Evolutionary conservation across 92 coral and sea anemone species (phyloP), one percentile per base, ranked within the genome.

Genomic region (Epizoanthus stellaris): DNA sequence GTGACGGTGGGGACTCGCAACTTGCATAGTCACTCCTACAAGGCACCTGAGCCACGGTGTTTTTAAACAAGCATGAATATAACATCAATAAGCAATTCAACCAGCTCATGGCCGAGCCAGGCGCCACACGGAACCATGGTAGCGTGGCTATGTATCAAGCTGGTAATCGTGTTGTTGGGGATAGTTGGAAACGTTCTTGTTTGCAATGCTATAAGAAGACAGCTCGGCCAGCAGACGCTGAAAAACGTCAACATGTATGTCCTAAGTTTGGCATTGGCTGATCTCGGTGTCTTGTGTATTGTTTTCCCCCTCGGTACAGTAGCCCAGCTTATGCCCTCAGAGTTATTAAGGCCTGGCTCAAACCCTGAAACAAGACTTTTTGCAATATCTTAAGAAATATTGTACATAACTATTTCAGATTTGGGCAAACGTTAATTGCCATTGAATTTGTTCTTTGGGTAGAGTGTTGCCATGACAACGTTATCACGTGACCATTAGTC

Each of bases 251-350:
- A 79, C 61, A 40, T 62, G 11, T 45, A 62, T 73, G 45, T 84
- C 23, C 57, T 66, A 14, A 88, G 86, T 60, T 61, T 88, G 70
- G 85, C 91, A 43, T 42, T 88, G 12, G 91, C 91, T 30, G 91
- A 88, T 70, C 85, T 88, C 58, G 84, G 88, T 10, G 85, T 88
- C 4, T 30, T 88, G 64, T 4, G 67, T 1, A 4, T 88, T 2
- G 68, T 68, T 0, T 86, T 76, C 58, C 85, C 88, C 0, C 63
- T 88, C 39, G 49, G 80, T 21, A 62, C 82, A 38, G 88, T 73
- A 2, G 13, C 17, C 20, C 77, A 59, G 60, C 77, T 88, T 45
- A 67, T 30, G 62, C 82, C 75, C n/a, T n/a, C n/a, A n/a, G n/a
- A n/a, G n/a, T n/a, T n/a, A 23, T 23, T 0, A 23, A 23, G 25